These are phyloP conservation scores for Yponomeuta plumbellus DNA, from an alignment of 2,888 invertebrate genomes.

Conservation along the genomic window DNA sequence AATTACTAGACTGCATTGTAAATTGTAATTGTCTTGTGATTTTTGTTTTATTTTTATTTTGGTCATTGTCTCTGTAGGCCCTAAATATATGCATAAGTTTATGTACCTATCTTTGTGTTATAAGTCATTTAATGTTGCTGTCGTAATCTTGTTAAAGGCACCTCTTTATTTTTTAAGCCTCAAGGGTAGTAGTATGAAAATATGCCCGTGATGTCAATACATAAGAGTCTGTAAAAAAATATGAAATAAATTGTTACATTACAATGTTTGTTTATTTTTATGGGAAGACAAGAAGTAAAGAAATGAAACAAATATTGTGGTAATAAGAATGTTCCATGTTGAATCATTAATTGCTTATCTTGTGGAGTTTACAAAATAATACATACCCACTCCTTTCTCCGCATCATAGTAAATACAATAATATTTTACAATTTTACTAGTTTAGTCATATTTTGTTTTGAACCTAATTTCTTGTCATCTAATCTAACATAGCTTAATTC, in stretches of 20 bases:
- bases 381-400: conserved; percentile 4
- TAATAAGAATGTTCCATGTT: conserved; percentile 14
- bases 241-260: background rate
- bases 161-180: background rate
- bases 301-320: background rate
- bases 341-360: background rate
- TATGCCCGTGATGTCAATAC: background rate
- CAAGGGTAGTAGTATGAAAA: background rate
- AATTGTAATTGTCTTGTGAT: too few species aligned
- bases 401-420: conserved; percentile 10
- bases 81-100: too few species aligned
- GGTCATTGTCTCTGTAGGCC: too few species aligned
- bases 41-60: too few species aligned
- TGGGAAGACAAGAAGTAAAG: background rate
- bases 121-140: background rate
- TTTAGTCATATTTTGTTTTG: conserved; percentile 1
- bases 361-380: conserved; percentile 9
- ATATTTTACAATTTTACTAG: conserved; percentile 11
- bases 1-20: too few species aligned
- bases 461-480: conserved; percentile 14
- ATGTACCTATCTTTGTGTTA: too few species aligned
- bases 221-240: background rate
- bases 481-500: conserved; percentile 8
- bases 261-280: background rate
- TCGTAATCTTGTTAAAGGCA: background rate